Conservation (phyloP, 2,797 vertebrate species). For the Labeo calbasu region DNA sequence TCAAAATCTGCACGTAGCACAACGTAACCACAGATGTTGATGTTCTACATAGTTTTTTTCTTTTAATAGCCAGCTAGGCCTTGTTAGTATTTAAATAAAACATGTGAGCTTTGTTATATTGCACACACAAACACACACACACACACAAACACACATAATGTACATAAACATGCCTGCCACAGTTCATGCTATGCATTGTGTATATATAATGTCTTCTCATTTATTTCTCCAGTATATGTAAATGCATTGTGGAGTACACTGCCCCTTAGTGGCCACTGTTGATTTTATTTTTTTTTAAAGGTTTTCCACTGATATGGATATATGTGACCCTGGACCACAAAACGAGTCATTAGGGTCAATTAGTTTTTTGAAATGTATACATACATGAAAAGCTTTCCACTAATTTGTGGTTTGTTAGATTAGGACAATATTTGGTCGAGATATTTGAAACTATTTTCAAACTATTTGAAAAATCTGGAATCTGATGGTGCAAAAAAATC, state of each 20-base stretch:
- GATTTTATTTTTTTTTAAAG: not conserved
- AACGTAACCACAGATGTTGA: not conserved
- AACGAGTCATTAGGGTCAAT: too few species aligned
- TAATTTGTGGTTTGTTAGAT: too few species aligned
- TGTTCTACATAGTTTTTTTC: not conserved
- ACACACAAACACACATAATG: not conserved
- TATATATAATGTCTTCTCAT: conserved; percentile 26
- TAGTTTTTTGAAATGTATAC: too few species aligned
- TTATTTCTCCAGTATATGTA: conserved; percentile 3
- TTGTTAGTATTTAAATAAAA: not conserved
- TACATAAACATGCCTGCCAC: not conserved
- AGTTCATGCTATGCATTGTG: not conserved
- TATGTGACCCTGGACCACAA: not conserved
- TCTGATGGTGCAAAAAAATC: too few species aligned
- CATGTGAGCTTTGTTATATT: not conserved
- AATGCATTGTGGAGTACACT: conserved; percentile 31
- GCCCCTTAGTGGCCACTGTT: conserved; percentile 44
- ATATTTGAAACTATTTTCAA: too few species aligned
- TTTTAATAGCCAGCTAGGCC: not conserved
- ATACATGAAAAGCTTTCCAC: too few species aligned
- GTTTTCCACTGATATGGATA: not conserved
- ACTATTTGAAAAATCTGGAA: too few species aligned
- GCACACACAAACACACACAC: not conserved
- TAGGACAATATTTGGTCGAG: too few species aligned
- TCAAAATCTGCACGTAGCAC: not conserved